phyloP scores from a whole-genome alignment of 2,113 vertebrate species.

The Nannospalax galili region DNA sequence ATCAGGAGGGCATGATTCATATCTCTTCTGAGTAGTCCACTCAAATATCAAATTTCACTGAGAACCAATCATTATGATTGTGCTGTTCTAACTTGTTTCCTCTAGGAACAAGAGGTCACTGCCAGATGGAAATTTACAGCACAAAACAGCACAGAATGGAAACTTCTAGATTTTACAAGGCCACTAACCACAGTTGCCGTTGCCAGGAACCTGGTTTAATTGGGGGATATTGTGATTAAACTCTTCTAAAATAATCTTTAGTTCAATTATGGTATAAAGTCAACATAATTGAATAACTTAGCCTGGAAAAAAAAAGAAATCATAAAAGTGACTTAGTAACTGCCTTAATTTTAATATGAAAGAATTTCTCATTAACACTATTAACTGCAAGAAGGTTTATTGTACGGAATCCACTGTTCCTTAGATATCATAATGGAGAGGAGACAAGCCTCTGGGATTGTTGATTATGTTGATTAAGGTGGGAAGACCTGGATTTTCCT shows the following conservation, averaged over 20 bases:
- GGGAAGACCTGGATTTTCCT: not conserved
- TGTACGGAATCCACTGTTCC: not conserved
- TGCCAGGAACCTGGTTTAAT: conserved; percentile 35
- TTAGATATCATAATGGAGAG: not conserved
- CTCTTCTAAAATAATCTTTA: conserved; percentile 30
- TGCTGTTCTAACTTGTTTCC: not conserved
- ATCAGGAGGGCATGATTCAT: not conserved
- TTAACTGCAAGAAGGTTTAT: not conserved
- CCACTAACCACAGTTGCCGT: not conserved
- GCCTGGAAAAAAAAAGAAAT: not conserved
- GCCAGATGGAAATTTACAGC: conserved; percentile 41
- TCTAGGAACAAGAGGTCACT: not conserved
- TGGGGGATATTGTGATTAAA: conserved; percentile 49
- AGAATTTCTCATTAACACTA: not conserved
- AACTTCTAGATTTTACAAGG: conserved; percentile 12
- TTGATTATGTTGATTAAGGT: too few species aligned
- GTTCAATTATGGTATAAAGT: conserved; percentile 62
- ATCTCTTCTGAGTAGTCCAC: not conserved
- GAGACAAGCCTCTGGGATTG: too few species aligned
- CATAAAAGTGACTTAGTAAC: conserved; percentile 34
- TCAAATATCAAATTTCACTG: not conserved
- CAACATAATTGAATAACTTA: conserved; percentile 50
- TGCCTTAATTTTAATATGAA: conserved; percentile 13
- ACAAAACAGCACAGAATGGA: not conserved
- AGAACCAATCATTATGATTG: not conserved